These are phyloP conservation scores for Lasioglossum leucozonium DNA, from an alignment of 2,888 invertebrate genomes.

Conservation along the genomic window DNA sequence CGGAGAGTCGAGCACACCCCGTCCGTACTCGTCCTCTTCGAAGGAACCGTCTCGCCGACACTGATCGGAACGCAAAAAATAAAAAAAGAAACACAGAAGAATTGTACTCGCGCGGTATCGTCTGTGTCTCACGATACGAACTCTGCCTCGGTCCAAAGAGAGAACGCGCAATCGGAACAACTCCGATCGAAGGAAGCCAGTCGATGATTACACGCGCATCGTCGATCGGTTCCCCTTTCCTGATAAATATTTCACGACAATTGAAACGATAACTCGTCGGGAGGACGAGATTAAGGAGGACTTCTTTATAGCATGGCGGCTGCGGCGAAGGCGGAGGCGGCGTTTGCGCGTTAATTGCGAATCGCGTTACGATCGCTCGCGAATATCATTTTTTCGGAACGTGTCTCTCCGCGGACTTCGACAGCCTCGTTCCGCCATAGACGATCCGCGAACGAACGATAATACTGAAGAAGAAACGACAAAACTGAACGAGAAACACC, in stretches of 20 bases:
- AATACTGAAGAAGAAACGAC: constrained; percentile 40
- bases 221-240: constrained; percentile 44
- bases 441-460: constrained; percentile 11
- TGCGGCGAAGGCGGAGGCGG: no score
- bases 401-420: not conserved
- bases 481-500: constrained; percentile 29
- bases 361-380: not conserved
- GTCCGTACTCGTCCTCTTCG: constrained; percentile 17
- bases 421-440: not conserved
- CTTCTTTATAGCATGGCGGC: constrained; percentile 14
- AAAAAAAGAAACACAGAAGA: not conserved
- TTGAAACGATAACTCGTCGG: constrained; percentile 29
- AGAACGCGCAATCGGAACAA: not conserved
- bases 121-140: not conserved
- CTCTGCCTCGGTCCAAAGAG: not conserved
- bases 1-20: constrained; percentile 45
- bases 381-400: no score
- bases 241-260: constrained; percentile 41
- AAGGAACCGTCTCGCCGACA: constrained; percentile 37
- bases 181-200: constrained; percentile 34
- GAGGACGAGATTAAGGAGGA: constrained; percentile 21
- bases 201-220: constrained; percentile 48
- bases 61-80: not conserved
- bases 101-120: not conserved
- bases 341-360: constrained; percentile 32